These are phyloP conservation scores for Triplophysa bombifrons DNA, from an alignment of 2,797 vertebrate genomes.

Conservation along the genomic window DNA sequence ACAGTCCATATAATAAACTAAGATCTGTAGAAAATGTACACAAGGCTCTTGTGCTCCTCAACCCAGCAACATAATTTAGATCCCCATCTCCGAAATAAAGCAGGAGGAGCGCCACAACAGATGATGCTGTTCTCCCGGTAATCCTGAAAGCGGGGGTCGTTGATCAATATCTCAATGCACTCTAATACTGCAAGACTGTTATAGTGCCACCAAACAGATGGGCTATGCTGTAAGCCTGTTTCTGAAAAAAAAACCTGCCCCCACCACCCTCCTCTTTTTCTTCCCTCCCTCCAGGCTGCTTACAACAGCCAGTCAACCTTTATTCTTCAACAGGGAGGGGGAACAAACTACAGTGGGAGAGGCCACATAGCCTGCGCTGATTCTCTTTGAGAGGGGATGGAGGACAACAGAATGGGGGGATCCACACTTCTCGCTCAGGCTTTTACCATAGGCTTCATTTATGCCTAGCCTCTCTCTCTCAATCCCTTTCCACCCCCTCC, in stretches of 20 bases:
- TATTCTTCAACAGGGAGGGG: conserved; percentile 60
- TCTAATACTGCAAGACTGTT: conserved; percentile 78
- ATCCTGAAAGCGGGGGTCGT: conserved; percentile 68
- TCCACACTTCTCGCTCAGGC: conserved; percentile 49
- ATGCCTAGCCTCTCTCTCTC: conserved; percentile 37
- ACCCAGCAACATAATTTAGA: conserved; percentile 19
- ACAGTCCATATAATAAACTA: no score
- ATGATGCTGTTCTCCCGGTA: conserved; percentile 74
- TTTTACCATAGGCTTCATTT: conserved; percentile 57
- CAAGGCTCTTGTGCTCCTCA: not conserved
- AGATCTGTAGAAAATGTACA: not conserved
- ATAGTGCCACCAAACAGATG: conserved; percentile 74
- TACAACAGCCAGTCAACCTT: conserved; percentile 55
- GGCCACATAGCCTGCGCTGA: conserved; percentile 50
- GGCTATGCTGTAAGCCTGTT: conserved; percentile 58
- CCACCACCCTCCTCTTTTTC: conserved; percentile 10
- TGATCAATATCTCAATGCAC: conserved; percentile 78
- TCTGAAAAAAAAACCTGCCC: conserved; percentile 43
- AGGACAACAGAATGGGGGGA: conserved; percentile 52
- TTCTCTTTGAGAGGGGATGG: conserved; percentile 57
- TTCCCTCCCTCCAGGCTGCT: conserved; percentile 44
- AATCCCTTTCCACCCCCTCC: conserved; percentile 27
- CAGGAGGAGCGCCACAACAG: conserved; percentile 55
- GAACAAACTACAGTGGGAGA: conserved; percentile 38
- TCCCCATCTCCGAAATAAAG: conserved; percentile 33